Base-by-base conservation (phyloP, 2,797 vertebrate species). In the Urophycis tenuis region DNA sequence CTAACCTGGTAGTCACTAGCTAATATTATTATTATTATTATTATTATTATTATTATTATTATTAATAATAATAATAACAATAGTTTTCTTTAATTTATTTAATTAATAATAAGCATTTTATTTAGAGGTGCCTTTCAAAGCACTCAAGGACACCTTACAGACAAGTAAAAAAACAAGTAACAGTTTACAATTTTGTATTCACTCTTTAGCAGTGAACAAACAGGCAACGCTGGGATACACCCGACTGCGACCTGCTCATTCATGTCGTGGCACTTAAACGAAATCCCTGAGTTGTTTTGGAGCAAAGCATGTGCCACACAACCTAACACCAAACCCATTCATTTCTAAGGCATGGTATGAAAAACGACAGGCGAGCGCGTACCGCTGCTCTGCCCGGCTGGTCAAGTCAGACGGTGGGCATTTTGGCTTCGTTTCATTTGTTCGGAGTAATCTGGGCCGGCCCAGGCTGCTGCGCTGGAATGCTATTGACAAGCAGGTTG, bases 401-500 rank as follows among this genome's bases (percentile, higher is more conserved):
- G 6, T 60, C 4, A 60, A 60, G 19, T 10, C 53, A 60, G 49
- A 1, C 9, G 22, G 49, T n/a, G 17, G 45, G 45, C 49, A n/a
- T 5, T 60, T n/a, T 4, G 53, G 5, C 11, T 60, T 9, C 9
- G 10, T 5, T 60, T n/a, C 67, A 72, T 82, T 39, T 75, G 74
- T 81, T 77, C 67, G 81, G 76, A 80, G 67, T 41, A 71, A 74
- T 75, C 77, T 39, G 49, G 77, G 72, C 79, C 85, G 76, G 79
- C 82, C 76, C 74, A 77, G 78, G 82, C 80, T 83, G 82, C 76
- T 69, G 14, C 12, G 72, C 75, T 80, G 85, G 87, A 89, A 89
- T 88, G 82, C 22, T 64, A 88, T 85, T 76, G 78, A 85, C 83
- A 77, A 85, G 76, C 81, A 81, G 84, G 87, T 91, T 87, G 85